These are phyloP conservation scores for Xyrichtys novacula DNA, from an alignment of 2,797 vertebrate species.

Conservation along the genomic window DNA sequence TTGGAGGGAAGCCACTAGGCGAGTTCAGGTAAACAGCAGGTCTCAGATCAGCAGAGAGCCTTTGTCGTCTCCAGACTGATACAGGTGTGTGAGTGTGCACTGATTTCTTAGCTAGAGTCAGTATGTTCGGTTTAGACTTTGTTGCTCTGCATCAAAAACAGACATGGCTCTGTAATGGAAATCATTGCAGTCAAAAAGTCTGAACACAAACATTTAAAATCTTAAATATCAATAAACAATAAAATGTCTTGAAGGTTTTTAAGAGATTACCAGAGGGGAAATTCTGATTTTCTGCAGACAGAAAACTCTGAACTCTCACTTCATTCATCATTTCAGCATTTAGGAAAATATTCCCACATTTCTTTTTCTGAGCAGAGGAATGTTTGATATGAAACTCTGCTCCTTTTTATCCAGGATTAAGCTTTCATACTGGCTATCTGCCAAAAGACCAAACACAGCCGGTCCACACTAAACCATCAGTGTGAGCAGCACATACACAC, in stretches of 20 bases:
- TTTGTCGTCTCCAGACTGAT: constrained; percentile 1
- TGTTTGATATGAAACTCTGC: constrained; percentile 48
- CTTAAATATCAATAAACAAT: no score
- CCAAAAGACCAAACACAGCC: constrained; percentile 54
- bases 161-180: no score
- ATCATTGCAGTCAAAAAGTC: no score
- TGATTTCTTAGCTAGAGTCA: background rate
- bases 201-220: no score
- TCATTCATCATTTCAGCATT: constrained; percentile 25
- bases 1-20: constrained; percentile 64
- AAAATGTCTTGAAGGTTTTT: no score
- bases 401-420: constrained; percentile 60
- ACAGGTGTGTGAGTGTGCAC: background rate
- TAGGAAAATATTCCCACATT: constrained; percentile 23
- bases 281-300: background rate
- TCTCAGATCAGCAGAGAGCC: background rate
- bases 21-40: constrained; percentile 58
- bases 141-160: no score
- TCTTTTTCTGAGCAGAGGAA: constrained; percentile 41
- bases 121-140: no score
- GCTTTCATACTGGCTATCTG: constrained; percentile 38
- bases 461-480: constrained; percentile 21
- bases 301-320: no score
- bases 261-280: no score
- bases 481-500: background rate